These are phyloP conservation scores for Pectinophora gossypiella DNA, from an alignment of 1,140 invertebrate species.

Conservation along the genomic window DNA sequence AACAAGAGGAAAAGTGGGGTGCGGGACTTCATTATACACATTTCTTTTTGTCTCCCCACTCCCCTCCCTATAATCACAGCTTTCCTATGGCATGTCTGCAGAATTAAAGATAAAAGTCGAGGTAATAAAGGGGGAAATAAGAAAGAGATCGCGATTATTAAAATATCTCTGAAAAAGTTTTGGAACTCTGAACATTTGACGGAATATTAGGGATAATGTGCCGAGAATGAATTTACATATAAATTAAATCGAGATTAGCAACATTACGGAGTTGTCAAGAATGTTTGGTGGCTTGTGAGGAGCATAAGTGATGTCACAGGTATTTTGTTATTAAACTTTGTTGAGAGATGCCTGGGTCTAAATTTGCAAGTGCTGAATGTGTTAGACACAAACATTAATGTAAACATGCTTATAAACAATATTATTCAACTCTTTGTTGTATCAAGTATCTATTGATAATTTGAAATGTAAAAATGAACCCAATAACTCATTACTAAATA, in stretches of 20 bases:
- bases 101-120: constrained; percentile 34
- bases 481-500: not conserved
- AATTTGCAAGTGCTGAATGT: not conserved
- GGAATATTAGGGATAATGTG: constrained; percentile 24
- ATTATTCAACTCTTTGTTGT: not conserved
- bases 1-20: constrained; percentile 27
- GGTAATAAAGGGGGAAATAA: constrained; percentile 29
- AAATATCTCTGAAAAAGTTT: constrained; percentile 23
- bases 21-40: constrained; percentile 33
- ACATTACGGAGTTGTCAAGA: constrained; percentile 16
- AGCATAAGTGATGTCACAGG: not conserved
- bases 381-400: not conserved
- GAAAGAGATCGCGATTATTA: constrained; percentile 24
- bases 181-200: constrained; percentile 22
- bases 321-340: not conserved
- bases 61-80: constrained; percentile 27
- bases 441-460: not conserved
- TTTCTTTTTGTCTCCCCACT: constrained; percentile 27
- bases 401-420: not conserved
- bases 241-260: constrained; percentile 31
- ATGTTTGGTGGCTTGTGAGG: constrained; percentile 1
- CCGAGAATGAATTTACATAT: constrained; percentile 31
- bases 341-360: not conserved
- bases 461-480: not conserved
- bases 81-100: constrained; percentile 27